phyloP scores from a whole-genome alignment of 2,888 invertebrate genomes.

The Ypsolopha sequella region DNA sequence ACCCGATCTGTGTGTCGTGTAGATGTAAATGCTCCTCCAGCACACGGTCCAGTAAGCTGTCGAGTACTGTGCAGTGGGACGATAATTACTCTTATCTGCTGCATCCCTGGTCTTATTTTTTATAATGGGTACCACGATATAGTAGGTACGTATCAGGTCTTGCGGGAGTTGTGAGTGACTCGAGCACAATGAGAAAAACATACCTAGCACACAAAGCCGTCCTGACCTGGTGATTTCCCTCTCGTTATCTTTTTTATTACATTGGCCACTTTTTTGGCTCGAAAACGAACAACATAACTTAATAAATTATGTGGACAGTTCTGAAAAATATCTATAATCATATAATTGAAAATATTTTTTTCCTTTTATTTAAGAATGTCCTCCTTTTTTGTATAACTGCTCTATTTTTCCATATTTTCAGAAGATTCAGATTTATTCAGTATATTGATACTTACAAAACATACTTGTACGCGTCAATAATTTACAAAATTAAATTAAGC shows the following conservation, averaged over 20 bases:
- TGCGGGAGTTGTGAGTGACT: constrained; percentile 7
- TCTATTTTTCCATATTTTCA: no score
- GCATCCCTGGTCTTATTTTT: constrained; percentile 7
- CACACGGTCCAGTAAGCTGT: constrained; percentile 7
- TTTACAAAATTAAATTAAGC: no score
- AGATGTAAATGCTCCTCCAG: background rate
- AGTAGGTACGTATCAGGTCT: constrained; percentile 4
- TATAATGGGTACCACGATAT: constrained; percentile 5
- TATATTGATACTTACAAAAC: no score
- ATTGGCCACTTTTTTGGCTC: background rate
- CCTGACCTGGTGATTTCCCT: constrained; percentile 1
- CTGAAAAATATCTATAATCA: no score
- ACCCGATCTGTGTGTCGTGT: constrained; percentile 9
- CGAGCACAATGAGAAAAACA: constrained; percentile 3
- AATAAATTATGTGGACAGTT: no score
- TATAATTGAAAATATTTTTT: no score
- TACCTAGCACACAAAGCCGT: background rate
- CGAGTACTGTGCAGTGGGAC: constrained; percentile 5
- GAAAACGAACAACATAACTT: background rate
- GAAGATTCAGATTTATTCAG: no score
- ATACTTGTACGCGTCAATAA: no score
- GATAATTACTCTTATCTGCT: constrained; percentile 3
- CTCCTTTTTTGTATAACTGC: no score
- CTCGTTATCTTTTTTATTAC: background rate
- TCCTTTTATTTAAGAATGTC: no score